Conservation (phyloP, 2,113 vertebrate genomes). For the Opisthocomus hoazin region DNA sequence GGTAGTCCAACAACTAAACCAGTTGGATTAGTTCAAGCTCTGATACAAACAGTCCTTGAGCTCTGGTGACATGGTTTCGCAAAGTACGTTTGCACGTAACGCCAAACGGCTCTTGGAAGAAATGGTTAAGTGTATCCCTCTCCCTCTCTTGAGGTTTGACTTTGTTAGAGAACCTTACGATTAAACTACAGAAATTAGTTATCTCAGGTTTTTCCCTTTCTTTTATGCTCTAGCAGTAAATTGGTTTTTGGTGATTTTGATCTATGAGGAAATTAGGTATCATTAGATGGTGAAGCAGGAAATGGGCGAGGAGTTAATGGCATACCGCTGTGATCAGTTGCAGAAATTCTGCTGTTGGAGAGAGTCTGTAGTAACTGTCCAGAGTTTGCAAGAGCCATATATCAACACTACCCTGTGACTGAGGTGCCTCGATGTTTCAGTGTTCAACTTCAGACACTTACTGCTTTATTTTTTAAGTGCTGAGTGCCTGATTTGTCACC, state of each 20-base stretch:
- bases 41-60: neutral
- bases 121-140: neutral
- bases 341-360: constrained; percentile 17
- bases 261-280: constrained; percentile 40
- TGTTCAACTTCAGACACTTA: neutral
- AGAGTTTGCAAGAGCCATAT: neutral
- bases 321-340: neutral
- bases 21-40: neutral
- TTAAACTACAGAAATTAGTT: neutral
- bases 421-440: neutral
- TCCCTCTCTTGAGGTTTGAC: neutral
- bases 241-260: constrained; percentile 30
- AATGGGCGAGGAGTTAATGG: constrained; percentile 24
- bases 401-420: neutral
- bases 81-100: neutral
- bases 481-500: neutral
- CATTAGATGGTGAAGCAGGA: constrained; percentile 17
- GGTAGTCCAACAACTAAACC: too few relatives aligned
- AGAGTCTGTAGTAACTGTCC: neutral
- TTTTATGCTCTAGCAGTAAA: neutral
- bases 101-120: neutral
- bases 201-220: neutral
- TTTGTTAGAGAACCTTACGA: neutral
- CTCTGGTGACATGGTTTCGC: neutral
- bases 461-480: neutral